A percentile compares a stretch with the other conserved stretches of the same genome.
Evolutionary conservation across 1,140 invertebrate genomes (phyloP).

Genomic region (Anastrepha obliqua): DNA sequence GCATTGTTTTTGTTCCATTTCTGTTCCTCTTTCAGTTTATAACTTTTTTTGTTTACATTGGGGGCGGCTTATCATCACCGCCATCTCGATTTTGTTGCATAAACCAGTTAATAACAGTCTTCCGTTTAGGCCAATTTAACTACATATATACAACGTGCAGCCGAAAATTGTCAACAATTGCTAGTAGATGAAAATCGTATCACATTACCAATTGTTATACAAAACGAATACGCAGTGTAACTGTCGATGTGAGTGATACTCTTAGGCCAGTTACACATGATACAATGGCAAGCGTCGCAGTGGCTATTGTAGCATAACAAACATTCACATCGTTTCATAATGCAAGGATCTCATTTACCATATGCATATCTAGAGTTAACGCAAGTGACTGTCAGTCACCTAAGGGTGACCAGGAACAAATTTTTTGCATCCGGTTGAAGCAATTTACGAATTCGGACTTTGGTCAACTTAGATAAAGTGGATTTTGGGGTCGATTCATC

Average conservation of each 20-base stretch:
- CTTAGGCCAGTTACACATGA: neutral
- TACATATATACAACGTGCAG: neutral
- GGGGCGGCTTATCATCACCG: slow-evolving; percentile 64
- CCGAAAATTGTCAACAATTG: slow-evolving; percentile 13
- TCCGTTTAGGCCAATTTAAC: slow-evolving; percentile 70
- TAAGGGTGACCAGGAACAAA: no score
- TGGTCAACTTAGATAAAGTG: no score
- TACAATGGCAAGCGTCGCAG: no score
- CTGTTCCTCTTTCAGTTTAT: neutral
- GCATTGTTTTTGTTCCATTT: neutral
- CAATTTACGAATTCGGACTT: no score
- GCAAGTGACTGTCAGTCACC: no score
- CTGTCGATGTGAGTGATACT: neutral
- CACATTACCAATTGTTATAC: slow-evolving; percentile 67
- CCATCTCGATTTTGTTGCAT: slow-evolving; percentile 71
- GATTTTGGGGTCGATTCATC: no score
- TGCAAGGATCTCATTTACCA: no score
- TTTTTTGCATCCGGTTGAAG: no score
- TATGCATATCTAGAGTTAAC: no score
- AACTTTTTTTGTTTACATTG: slow-evolving; percentile 66
- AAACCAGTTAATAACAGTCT: slow-evolving; percentile 73
- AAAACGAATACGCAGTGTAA: neutral
- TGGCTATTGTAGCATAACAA: no score
- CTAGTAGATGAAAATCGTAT: slow-evolving; percentile 71
- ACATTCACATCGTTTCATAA: no score